A percentile compares a stretch with the other conserved stretches of the same genome.
phyloP scores from a whole-genome alignment of 2,888 invertebrate species.

The Gymnosoma rotundatum region DNA sequence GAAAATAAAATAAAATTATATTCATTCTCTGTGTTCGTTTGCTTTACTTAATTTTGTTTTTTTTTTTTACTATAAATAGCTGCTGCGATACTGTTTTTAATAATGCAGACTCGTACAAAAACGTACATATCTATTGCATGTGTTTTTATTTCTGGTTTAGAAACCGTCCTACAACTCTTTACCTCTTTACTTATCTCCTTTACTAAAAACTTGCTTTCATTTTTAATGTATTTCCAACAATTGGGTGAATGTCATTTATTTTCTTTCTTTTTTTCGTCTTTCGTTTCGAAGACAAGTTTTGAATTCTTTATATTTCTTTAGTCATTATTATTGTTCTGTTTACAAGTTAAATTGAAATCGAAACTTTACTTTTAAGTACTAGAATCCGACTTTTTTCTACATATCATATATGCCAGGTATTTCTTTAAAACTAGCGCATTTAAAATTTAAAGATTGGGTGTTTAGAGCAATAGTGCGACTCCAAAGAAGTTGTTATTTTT shows the following conservation, averaged over 20 bases:
- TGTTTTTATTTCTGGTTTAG: too few species aligned
- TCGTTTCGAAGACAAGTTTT: constrained; percentile 39
- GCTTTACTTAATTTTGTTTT: constrained; percentile 31
- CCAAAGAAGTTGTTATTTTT: not conserved
- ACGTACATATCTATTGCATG: constrained; percentile 37
- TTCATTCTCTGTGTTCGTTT: constrained; percentile 44
- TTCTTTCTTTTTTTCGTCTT: constrained; percentile 6
- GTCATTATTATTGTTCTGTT: constrained; percentile 18
- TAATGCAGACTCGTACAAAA: constrained; percentile 38
- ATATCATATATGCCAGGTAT: constrained; percentile 22
- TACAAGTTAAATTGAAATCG: constrained; percentile 32
- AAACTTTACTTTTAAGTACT: constrained; percentile 51
- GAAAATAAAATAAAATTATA: constrained; percentile 40
- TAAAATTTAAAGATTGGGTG: not conserved
- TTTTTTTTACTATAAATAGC: not conserved
- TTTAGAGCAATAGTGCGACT: not conserved
- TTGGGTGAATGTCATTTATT: constrained; percentile 69
- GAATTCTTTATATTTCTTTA: constrained; percentile 26
- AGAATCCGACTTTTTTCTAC: constrained; percentile 6
- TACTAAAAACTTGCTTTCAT: constrained; percentile 56
- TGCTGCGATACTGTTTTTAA: constrained; percentile 6
- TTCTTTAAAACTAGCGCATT: not conserved
- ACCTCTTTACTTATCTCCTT: not conserved
- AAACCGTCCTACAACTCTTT: constrained; percentile 32
- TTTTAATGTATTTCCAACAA: constrained; percentile 66